A percentile compares a stretch with the other conserved stretches of the same genome.
These are phyloP conservation scores for Caenorhabditis drosophilae DNA, from an alignment of 2,888 invertebrate genomes.

Conservation along the genomic window DNA sequence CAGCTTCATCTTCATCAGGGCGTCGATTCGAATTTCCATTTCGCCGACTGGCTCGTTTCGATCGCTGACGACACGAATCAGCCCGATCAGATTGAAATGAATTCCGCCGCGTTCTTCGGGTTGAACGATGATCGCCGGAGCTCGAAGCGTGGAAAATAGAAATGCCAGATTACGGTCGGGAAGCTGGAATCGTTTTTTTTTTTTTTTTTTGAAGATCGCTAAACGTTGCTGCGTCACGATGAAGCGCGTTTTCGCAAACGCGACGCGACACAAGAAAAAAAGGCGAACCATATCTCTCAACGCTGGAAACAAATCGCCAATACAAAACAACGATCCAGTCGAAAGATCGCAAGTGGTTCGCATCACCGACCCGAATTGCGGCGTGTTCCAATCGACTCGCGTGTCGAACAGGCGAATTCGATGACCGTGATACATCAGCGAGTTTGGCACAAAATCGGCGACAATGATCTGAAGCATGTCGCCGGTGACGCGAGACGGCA, in stretches of 20 bases:
- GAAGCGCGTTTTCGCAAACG: background rate
- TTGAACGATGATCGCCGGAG: constrained; percentile 46
- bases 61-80: constrained; percentile 44
- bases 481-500: constrained; percentile 19
- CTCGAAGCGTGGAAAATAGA: constrained; percentile 47
- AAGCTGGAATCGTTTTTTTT: constrained; percentile 30
- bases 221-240: background rate
- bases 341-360: constrained; percentile 61
- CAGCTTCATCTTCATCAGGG: constrained; percentile 65
- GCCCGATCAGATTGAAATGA: constrained; percentile 54
- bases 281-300: constrained; percentile 52
- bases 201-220: background rate
- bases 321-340: constrained; percentile 62
- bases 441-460: constrained; percentile 65
- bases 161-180: constrained; percentile 58
- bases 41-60: constrained; percentile 52
- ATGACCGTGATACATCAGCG: constrained; percentile 67
- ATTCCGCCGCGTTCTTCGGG: constrained; percentile 49
- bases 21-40: constrained; percentile 57
- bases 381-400: constrained; percentile 63
- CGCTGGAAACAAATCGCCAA: constrained; percentile 67
- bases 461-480: constrained; percentile 57
- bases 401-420: constrained; percentile 66
- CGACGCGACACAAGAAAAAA: too few relatives aligned
- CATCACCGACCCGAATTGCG: constrained; percentile 68